phyloP scores from a whole-genome alignment of 2,113 vertebrate species.

The Sminthopsis crassicaudata region DNA sequence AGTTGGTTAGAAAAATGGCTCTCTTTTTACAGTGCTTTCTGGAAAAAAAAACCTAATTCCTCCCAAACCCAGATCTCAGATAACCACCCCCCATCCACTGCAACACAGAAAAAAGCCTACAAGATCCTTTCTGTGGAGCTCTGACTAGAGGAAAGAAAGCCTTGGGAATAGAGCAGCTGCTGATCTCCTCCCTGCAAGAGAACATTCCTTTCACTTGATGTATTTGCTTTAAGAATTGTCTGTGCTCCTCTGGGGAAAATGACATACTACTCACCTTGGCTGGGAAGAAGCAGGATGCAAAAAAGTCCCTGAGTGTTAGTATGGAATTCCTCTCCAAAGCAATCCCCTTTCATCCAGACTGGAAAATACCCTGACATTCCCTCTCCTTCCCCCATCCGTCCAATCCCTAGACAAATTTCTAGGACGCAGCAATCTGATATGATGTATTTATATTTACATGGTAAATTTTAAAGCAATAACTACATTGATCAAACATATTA shows the following conservation, averaged over 20 bases:
- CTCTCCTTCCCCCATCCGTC: not conserved
- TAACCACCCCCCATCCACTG: not conserved
- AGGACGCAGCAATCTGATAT: slow-evolving; percentile 79
- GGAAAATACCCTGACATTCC: not conserved
- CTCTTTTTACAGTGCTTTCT: slow-evolving; percentile 31
- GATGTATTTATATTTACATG: slow-evolving; percentile 94
- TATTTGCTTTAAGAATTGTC: slow-evolving; percentile 35
- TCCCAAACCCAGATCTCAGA: slow-evolving; percentile 7
- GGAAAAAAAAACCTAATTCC: slow-evolving; percentile 23
- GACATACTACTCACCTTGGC: slow-evolving; percentile 36
- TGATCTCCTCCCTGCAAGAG: slow-evolving; percentile 38
- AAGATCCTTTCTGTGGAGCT: slow-evolving; percentile 58
- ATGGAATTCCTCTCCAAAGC: slow-evolving; percentile 18
- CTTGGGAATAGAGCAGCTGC: slow-evolving; percentile 22
- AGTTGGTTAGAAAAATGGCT: not conserved
- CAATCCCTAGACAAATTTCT: slow-evolving; percentile 12
- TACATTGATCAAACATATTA: slow-evolving; percentile 96
- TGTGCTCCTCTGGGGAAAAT: slow-evolving; percentile 41
- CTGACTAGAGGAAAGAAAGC: slow-evolving; percentile 23
- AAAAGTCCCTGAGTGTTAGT: slow-evolving; percentile 13
- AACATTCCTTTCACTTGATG: slow-evolving; percentile 69
- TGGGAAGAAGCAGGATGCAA: slow-evolving; percentile 48
- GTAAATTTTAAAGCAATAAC: slow-evolving; percentile 93
- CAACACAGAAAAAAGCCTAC: slow-evolving; percentile 56
- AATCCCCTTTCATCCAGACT: slow-evolving; percentile 9